Evolutionary conservation across 1,140 invertebrate species (phyloP), one percentile per base, ranked within the genome.

Genomic region (Brachionus asplanchnoidis): DNA sequence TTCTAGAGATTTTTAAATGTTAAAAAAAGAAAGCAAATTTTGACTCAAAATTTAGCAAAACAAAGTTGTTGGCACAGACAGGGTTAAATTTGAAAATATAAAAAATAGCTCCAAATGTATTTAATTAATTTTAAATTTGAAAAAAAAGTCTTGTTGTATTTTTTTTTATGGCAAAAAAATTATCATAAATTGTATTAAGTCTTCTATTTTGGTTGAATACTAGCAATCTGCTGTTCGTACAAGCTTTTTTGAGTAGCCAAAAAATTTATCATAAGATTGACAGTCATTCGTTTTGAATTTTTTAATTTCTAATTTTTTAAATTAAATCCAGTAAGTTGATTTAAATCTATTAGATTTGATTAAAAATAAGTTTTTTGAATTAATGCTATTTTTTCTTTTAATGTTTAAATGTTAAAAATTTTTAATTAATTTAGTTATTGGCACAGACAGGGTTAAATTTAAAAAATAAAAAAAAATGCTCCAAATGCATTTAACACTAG

Each of bases 241-340:
- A 82, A 68, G 66, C 36, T 42, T 11, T 46, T 42, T 36, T 82
- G 79, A 26, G 65, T 68, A 36, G 32, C 42, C 17, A 82, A 26
- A 68, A 82, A 82, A 65, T 82, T 68, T 60, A 32, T 60, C 53
- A 82, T 65, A 82, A 82, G 66, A 65, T 82, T 82, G 17, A 82
- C 50, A 82, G 66, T 82, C 79, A 82, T 82, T 65, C 42, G 32
- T 23, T 66, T 68, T 12, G 66, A 32, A 46, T 68, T 42, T 40
- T 82, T 82, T 32, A 82, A 82, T 23, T 53, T 82, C 20, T 82
- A 36, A 82, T 68, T 82, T 11, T 66, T 82, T 46, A 82, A 68
- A 82, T 82, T 82, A 46, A 44, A 82, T 17, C 79, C 79, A 82
- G 79, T 82, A 28, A 82, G 65, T 60, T 68, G 79, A 65, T 82